These are phyloP conservation scores for Nemotelus nigrinus DNA, from an alignment of 2,888 invertebrate genomes.

Conservation along the genomic window DNA sequence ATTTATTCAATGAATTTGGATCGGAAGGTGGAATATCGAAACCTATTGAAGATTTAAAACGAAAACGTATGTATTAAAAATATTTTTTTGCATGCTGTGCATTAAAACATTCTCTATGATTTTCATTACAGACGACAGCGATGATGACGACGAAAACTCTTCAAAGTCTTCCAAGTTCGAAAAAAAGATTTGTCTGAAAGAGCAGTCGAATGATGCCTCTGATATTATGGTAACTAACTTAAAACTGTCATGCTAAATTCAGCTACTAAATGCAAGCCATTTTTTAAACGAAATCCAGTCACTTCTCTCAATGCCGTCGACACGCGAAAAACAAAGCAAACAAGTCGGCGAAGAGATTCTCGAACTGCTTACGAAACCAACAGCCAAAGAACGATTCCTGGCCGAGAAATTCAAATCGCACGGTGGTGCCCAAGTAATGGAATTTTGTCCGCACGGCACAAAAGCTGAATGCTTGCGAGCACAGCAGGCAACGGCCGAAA, in stretches of 20 bases:
- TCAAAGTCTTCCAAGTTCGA: conserved; percentile 54
- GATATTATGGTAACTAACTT: conserved; percentile 74
- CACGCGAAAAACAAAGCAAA: conserved; percentile 94
- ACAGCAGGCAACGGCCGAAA: conserved; percentile 63
- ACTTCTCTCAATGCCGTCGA: conserved; percentile 74
- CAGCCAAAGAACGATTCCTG: conserved; percentile 94
- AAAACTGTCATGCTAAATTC: neutral
- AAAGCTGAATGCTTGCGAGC: conserved; percentile 83
- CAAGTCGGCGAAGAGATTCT: conserved; percentile 96
- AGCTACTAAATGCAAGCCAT: neutral
- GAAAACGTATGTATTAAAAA: conserved; percentile 64
- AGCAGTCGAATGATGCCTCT: conserved; percentile 64
- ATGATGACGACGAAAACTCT: conserved; percentile 55
- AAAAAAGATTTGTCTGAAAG: conserved; percentile 56
- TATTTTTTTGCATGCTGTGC: conserved; percentile 22
- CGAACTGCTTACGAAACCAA: conserved; percentile 92
- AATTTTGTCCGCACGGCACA: conserved; percentile 97
- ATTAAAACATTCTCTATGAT: neutral
- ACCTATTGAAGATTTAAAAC: conserved; percentile 62
- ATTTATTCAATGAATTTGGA: conserved; percentile 60
- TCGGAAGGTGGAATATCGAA: conserved; percentile 62
- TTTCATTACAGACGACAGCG: conserved; percentile 60
- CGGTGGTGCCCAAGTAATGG: conserved; percentile 92
- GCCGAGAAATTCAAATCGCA: conserved; percentile 96
- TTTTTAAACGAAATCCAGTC: conserved; percentile 53